phyloP scores from a whole-genome alignment of 2,888 invertebrate genomes.

The Leistus spinibarbis region DNA sequence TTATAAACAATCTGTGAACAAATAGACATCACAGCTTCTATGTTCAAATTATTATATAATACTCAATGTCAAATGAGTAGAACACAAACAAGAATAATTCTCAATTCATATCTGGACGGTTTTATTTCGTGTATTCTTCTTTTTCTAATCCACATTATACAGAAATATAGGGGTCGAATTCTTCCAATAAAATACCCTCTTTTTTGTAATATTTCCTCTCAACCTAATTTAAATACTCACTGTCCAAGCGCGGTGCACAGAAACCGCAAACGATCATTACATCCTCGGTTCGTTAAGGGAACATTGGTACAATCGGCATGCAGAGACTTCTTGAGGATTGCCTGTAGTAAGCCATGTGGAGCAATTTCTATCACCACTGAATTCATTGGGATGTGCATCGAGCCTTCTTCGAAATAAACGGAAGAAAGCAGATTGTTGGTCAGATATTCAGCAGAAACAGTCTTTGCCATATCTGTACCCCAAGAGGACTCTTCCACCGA shows the following conservation, averaged over 20 bases:
- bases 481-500: conserved; percentile 66
- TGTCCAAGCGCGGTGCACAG: conserved; percentile 70
- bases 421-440: conserved; percentile 71
- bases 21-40: conserved; percentile 14
- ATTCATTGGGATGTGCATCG: conserved; percentile 77
- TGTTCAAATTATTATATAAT: no score
- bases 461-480: conserved; percentile 62
- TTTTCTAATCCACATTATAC: no score
- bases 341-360: conserved; percentile 87
- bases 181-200: no score
- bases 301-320: conserved; percentile 73
- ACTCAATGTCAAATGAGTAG: background rate
- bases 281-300: conserved; percentile 74
- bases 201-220: background rate
- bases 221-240: conserved; percentile 53
- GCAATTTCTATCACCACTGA: conserved; percentile 89
- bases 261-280: conserved; percentile 68
- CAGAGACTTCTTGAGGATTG: conserved; percentile 81
- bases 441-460: conserved; percentile 70
- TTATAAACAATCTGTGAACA: conserved; percentile 76
- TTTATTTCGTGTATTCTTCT: no score
- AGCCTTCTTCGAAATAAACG: conserved; percentile 82
- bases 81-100: background rate
- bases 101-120: no score
- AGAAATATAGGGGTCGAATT: no score